Base-by-base conservation (phyloP, 2,797 vertebrate genomes). In the Rhabdomys pumilio region DNA sequence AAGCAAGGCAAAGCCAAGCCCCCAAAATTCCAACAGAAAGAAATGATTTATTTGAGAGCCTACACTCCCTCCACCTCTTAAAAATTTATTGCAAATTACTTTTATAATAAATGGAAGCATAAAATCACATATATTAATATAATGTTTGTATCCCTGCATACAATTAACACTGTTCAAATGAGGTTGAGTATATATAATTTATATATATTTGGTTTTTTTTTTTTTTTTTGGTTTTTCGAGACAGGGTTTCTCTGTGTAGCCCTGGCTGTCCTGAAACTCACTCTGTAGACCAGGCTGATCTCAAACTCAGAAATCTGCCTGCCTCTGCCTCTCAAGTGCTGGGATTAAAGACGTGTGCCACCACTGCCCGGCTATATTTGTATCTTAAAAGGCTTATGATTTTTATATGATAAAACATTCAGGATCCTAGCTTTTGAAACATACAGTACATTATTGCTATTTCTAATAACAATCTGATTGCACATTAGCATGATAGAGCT, bases 391-490 rank as follows among this genome's bases (percentile, higher is more conserved):
- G 11, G 29, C 3, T 61, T 84, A 72, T 8, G 4, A n/a, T 65
- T 90, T 90, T 79, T 90, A n/a, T 89, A 65, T 65, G 44, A 53
- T 65, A 53, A 65, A 59, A 53, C 59, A 90, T 53, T 38, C 44
- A 79, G 41, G n/a, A 65, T 65, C 59, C 2, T 50, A 77, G 15
- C 47, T 50, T 90, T 90, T 90, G 47, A 50, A 79, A 65, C 38
- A 11, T 82, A 65, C 57, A 63, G 6, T 13, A 38, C 75, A 53
- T 59, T 53, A 77, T 65, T 79, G 22, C 19, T 90, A 38, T 65
- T 1, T 53, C 47, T 38, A 53, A 34, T 65, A 44, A 38, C 38
- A 38, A 44, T 79, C 59, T n/a, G 29, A 19, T 14, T 29, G 44
- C 31, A n/a, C 8, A 26, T 38, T 80, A 90, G 9, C 44, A 53